These are phyloP conservation scores for Drosophila vallismaia DNA, from an alignment of 2,888 invertebrate species.

Conservation along the genomic window DNA sequence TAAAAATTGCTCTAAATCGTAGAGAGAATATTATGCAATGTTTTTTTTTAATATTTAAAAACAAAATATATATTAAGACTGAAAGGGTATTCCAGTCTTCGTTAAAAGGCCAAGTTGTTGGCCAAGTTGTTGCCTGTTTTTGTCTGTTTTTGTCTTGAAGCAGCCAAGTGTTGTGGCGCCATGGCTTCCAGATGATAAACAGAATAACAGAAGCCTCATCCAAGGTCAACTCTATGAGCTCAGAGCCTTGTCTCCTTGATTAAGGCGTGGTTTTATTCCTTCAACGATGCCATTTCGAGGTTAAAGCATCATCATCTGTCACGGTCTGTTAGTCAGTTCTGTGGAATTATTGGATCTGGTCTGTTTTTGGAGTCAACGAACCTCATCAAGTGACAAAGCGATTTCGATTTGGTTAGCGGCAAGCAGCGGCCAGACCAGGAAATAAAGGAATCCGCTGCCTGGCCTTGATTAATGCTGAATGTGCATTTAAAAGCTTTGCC, in stretches of 20 bases:
- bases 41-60: no score
- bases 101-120: neutral
- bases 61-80: no score
- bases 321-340: constrained; percentile 34
- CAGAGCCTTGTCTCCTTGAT: neutral
- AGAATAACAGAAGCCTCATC: constrained; percentile 25
- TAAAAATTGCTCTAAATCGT: no score
- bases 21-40: no score
- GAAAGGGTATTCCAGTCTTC: constrained; percentile 5
- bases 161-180: constrained; percentile 28
- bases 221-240: constrained; percentile 25
- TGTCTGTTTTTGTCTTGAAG: neutral
- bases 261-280: neutral
- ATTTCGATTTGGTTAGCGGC: constrained; percentile 29
- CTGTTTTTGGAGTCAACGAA: constrained; percentile 51
- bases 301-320: constrained; percentile 26
- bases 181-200: constrained; percentile 21
- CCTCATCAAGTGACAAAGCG: constrained; percentile 46
- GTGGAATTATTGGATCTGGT: constrained; percentile 14
- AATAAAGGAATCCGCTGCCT: constrained; percentile 38
- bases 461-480: constrained; percentile 63
- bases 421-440: constrained; percentile 24
- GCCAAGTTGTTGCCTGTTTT: neutral
- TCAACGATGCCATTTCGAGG: constrained; percentile 13
- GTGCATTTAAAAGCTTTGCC: constrained; percentile 39